Evolutionary conservation across 2,113 vertebrate genomes (phyloP).

Genomic region (Corynorhinus townsendii): DNA sequence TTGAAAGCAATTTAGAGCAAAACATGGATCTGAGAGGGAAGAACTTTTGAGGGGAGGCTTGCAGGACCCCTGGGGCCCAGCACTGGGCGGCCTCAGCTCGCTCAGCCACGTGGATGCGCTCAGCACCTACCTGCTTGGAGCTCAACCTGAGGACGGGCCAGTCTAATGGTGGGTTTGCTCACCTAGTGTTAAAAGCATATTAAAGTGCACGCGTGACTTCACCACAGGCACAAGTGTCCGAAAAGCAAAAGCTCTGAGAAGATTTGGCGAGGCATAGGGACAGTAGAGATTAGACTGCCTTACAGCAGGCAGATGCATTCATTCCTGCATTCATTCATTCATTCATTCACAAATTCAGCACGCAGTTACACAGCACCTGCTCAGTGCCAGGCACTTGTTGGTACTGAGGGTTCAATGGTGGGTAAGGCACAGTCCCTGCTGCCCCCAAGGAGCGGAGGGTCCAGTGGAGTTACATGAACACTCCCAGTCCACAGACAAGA

Average conservation of each 20-base stretch:
- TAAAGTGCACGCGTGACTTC: slow-evolving; percentile 16
- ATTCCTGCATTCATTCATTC: no score
- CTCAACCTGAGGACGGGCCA: background rate
- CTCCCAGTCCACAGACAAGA: background rate
- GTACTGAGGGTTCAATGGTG: background rate
- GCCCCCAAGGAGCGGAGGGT: background rate
- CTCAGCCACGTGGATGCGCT: background rate
- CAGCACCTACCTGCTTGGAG: background rate
- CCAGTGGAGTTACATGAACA: background rate
- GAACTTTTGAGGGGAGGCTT: background rate
- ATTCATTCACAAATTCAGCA: rapidly evolving
- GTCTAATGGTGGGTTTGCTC: background rate
- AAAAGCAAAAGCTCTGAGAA: background rate
- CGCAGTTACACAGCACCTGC: background rate
- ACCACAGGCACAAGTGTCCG: background rate
- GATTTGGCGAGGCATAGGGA: background rate
- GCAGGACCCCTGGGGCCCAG: background rate
- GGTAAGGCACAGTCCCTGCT: slow-evolving; percentile 32
- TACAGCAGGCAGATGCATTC: background rate
- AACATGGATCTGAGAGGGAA: background rate
- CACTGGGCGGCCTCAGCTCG: background rate
- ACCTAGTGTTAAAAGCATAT: slow-evolving; percentile 11
- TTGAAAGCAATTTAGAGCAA: background rate
- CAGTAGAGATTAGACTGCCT: background rate
- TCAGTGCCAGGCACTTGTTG: background rate